Evolutionary conservation across 1,140 invertebrate species (phyloP).

Genomic region (Helicoverpa armigera): DNA sequence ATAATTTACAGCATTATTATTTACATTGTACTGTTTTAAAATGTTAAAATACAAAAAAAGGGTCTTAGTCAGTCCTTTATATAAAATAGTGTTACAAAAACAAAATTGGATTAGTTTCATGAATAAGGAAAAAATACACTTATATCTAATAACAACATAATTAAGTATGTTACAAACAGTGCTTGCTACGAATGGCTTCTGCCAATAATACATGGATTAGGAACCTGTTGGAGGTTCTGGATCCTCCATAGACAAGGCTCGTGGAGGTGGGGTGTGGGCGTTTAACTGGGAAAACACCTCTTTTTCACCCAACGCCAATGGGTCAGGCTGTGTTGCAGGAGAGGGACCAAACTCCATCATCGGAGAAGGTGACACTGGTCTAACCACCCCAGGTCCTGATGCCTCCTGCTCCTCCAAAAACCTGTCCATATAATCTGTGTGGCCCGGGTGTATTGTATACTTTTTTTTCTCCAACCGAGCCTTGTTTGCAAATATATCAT

Average conservation of each 20-base stretch:
- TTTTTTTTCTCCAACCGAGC: conserved; percentile 95
- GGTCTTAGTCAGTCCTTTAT: conserved; percentile 58
- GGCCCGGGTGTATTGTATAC: conserved; percentile 94
- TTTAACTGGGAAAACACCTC: conserved; percentile 85
- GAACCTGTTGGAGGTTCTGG: conserved; percentile 76
- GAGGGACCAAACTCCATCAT: conserved; percentile 82
- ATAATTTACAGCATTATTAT: conserved; percentile 67
- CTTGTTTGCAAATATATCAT: conserved; percentile 96
- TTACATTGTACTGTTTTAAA: conserved; percentile 76
- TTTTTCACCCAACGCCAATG: conserved; percentile 82
- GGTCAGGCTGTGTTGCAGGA: conserved; percentile 81
- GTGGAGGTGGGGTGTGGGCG: conserved; percentile 72
- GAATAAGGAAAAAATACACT: conserved; percentile 64
- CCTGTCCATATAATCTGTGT: conserved; percentile 95
- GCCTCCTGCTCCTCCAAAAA: conserved; percentile 94
- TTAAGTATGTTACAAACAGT: conserved; percentile 61
- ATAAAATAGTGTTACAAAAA: conserved; percentile 55
- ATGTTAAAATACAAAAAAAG: conserved; percentile 55
- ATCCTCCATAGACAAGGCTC: conserved; percentile 76
- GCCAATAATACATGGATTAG: conserved; percentile 77
- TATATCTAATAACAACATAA: conserved; percentile 52
- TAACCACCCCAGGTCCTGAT: conserved; percentile 72
- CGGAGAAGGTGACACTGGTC: conserved; percentile 79
- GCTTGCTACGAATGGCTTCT: conserved; percentile 61
- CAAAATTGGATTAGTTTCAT: conserved; percentile 49